These are phyloP conservation scores for Pseudorhombus dupliciocellatus DNA, from an alignment of 2,113 vertebrate genomes.

Conservation along the genomic window DNA sequence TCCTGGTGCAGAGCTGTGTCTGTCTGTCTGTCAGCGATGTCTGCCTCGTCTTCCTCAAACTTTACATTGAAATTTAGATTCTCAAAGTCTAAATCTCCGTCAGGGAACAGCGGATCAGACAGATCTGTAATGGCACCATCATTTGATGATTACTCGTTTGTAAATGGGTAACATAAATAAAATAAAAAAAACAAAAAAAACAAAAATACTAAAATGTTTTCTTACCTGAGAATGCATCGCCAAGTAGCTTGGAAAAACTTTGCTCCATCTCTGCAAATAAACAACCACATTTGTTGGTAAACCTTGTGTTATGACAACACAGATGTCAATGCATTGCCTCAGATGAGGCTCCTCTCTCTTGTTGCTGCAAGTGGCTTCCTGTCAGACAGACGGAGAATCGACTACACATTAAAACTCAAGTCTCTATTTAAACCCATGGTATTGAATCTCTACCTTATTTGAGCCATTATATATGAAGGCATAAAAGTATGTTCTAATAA, in stretches of 20 bases:
- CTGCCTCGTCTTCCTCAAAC: conserved; percentile 5
- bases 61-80: conserved; percentile 58
- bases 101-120: conserved; percentile 39
- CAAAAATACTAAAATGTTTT: neutral
- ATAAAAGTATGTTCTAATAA: neutral
- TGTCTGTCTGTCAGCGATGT: neutral
- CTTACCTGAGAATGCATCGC: conserved; percentile 77
- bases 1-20: conserved; percentile 48
- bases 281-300: neutral
- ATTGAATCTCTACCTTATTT: neutral
- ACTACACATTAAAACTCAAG: conserved; percentile 1
- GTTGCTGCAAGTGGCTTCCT: conserved; percentile 64
- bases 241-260: conserved; percentile 64
- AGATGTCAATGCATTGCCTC: conserved; percentile 12
- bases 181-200: neutral
- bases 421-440: neutral
- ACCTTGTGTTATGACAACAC: neutral
- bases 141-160: neutral
- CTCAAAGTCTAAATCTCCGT: conserved; percentile 75
- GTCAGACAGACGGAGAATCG: conserved; percentile 46
- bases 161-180: neutral
- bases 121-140: conserved; percentile 51
- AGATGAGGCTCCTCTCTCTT: conserved; percentile 22
- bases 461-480: neutral
- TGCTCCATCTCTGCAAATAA: conserved; percentile 71